These are phyloP conservation scores for Phalacrocorax aristotelis DNA, from an alignment of 2,113 vertebrate species.

Conservation along the genomic window DNA sequence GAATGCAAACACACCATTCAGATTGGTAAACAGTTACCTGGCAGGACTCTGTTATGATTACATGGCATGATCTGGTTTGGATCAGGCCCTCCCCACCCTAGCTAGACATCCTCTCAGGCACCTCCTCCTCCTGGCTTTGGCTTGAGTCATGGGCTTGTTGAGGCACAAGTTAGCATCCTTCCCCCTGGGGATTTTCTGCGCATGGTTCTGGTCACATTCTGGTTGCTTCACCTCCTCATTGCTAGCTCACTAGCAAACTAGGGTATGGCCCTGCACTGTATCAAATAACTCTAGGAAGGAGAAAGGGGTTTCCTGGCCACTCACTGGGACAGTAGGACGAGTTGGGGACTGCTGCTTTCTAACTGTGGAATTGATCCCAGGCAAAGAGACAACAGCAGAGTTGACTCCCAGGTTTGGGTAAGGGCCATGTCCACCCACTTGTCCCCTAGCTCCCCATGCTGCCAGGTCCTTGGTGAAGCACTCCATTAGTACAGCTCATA, in stretches of 20 bases:
- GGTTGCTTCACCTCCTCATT: background rate
- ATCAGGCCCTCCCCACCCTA: background rate
- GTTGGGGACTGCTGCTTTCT: background rate
- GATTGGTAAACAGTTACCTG: slow-evolving; percentile 24
- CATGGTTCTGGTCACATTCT: background rate
- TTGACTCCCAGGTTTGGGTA: background rate
- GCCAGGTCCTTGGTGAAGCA: background rate
- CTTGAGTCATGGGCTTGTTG: background rate
- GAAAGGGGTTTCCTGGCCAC: background rate
- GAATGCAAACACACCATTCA: slow-evolving; percentile 31
- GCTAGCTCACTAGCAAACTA: background rate
- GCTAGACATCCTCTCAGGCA: background rate
- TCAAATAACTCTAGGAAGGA: background rate
- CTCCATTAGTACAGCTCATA: background rate
- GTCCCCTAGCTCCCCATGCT: background rate
- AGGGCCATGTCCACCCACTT: background rate
- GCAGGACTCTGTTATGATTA: background rate
- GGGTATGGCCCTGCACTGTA: background rate
- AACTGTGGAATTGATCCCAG: background rate
- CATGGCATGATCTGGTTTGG: background rate
- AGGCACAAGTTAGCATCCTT: background rate
- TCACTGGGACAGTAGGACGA: background rate
- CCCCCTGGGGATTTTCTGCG: background rate
- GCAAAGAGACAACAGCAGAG: background rate
- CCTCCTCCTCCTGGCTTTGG: background rate